Evolutionary conservation across 2,888 invertebrate genomes (phyloP).

Genomic region (Adineta ricciae): DNA sequence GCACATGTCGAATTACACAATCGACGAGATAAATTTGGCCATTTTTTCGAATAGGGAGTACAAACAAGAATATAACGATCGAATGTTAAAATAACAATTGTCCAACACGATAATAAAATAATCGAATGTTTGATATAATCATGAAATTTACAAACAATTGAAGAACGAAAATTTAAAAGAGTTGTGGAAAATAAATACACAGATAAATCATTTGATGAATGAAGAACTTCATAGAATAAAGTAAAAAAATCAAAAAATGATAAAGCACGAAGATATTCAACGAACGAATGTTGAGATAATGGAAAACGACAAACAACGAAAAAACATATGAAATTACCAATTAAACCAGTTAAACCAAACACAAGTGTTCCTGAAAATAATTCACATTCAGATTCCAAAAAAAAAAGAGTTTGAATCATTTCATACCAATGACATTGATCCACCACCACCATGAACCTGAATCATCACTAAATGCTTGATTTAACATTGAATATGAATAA

Average conservation of each 20-base stretch:
- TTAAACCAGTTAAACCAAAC: neutral
- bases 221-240: neutral
- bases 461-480: neutral
- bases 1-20: neutral
- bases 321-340: no score
- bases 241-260: neutral
- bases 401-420: no score
- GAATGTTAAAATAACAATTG: neutral
- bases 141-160: neutral
- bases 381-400: no score
- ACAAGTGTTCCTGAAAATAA: neutral
- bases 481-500: neutral
- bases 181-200: neutral
- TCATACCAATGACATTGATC: neutral
- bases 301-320: neutral
- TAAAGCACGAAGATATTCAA: constrained; percentile 4
- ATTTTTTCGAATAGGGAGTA: neutral
- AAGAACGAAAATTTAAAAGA: neutral
- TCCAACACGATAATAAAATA: constrained; percentile 6
- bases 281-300: neutral
- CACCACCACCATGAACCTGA: neutral
- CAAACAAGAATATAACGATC: constrained; percentile 2
- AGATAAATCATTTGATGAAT: neutral
- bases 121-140: neutral
- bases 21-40: neutral